Conservation (phyloP, 2,888 invertebrate species). For the Andrena flavipes region DNA sequence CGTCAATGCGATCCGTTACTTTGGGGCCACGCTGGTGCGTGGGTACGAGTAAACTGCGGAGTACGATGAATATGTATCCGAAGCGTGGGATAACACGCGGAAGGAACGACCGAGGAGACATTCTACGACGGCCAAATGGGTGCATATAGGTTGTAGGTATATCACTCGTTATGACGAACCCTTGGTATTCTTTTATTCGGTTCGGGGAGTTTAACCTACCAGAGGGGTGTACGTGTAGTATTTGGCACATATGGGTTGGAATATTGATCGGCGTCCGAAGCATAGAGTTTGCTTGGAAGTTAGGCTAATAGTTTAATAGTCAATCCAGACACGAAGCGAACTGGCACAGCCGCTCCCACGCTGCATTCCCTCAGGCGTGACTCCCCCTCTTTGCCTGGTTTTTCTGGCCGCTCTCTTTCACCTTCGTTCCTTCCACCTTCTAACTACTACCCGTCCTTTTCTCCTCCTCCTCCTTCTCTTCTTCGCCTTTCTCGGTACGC, state of each 20-base stretch:
- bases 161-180: slow-evolving; percentile 1
- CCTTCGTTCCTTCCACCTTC: slow-evolving; percentile 61
- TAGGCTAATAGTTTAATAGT: slow-evolving; percentile 72
- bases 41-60: slow-evolving; percentile 71
- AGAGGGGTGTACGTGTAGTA: too few species aligned
- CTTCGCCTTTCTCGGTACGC: slow-evolving; percentile 43
- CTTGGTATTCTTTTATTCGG: background rate
- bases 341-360: slow-evolving; percentile 81
- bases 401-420: slow-evolving; percentile 66
- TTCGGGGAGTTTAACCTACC: background rate
- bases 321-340: slow-evolving; percentile 75
- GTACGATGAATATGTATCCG: slow-evolving; percentile 72
- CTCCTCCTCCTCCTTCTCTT: slow-evolving; percentile 40
- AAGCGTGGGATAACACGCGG: slow-evolving; percentile 59
- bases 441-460: slow-evolving; percentile 50
- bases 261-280: slow-evolving; percentile 24
- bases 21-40: slow-evolving; percentile 68
- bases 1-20: slow-evolving; percentile 71
- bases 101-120: slow-evolving; percentile 22
- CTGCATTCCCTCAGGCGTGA: slow-evolving; percentile 83
- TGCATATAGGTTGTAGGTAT: background rate
- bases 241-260: background rate
- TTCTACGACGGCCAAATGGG: background rate
- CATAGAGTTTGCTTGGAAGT: slow-evolving; percentile 40
- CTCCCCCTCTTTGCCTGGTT: slow-evolving; percentile 64